Evolutionary conservation across 2,797 vertebrate species (phyloP).

Genomic region (Moxostoma hubbsi): DNA sequence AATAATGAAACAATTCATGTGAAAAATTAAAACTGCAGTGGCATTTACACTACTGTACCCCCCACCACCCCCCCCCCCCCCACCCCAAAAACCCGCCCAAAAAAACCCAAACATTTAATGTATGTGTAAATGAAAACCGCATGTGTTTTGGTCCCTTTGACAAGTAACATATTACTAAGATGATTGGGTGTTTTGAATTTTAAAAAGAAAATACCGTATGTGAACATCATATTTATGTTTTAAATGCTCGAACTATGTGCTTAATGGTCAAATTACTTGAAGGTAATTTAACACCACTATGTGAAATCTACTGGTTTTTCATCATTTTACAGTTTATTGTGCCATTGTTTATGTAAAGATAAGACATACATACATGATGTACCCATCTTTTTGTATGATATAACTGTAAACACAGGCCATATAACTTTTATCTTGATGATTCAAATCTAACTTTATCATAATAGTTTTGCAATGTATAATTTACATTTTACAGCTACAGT

Average conservation of each 20-base stretch:
- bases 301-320: constrained; percentile 58
- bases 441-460: constrained; percentile 44
- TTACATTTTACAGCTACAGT: constrained; percentile 24
- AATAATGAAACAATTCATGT: constrained; percentile 67
- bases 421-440: constrained; percentile 39
- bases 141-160: constrained; percentile 60
- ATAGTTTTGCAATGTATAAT: constrained; percentile 47
- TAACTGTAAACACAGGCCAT: constrained; percentile 56
- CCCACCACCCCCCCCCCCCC: no score
- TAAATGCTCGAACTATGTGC: constrained; percentile 69
- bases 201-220: constrained; percentile 53
- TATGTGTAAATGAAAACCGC: neutral
- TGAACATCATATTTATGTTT: constrained; percentile 63
- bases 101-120: no score
- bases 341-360: constrained; percentile 59
- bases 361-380: constrained; percentile 66
- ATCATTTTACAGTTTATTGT: constrained; percentile 1
- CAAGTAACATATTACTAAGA: constrained; percentile 65
- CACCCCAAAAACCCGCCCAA: no score
- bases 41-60: constrained; percentile 20
- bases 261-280: constrained; percentile 39
- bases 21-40: constrained; percentile 22
- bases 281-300: constrained; percentile 4
- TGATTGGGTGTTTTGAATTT: constrained; percentile 54
- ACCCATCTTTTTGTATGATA: constrained; percentile 54